Conservation (phyloP, 1,140 invertebrate genomes). For the Rhagoletis zephyria region DNA sequence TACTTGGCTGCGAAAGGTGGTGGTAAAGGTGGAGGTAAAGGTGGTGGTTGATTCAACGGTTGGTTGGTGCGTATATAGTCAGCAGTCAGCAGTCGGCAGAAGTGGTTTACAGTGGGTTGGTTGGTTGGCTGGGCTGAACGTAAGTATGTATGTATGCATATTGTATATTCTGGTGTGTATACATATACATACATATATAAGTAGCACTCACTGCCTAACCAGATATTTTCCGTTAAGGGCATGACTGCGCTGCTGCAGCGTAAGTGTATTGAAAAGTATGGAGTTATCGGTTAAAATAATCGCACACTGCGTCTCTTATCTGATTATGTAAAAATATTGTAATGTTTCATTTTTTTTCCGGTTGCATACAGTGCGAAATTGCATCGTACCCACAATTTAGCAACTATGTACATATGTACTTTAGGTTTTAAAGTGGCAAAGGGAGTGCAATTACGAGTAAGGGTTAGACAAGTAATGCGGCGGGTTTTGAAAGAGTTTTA, state of each 20-base stretch:
- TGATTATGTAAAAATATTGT: constrained; percentile 71
- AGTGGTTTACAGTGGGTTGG: neutral
- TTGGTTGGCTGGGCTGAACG: neutral
- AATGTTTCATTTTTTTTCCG: constrained; percentile 52
- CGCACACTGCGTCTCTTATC: constrained; percentile 64
- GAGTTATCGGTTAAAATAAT: constrained; percentile 43
- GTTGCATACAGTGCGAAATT: constrained; percentile 28
- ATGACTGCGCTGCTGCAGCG: neutral
- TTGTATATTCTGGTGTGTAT: too few species aligned
- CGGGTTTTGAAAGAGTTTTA: neutral
- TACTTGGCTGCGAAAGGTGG: neutral
- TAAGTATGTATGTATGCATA: neutral
- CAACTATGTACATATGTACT: neutral
- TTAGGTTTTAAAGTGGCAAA: neutral
- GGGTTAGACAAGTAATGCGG: neutral
- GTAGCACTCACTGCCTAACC: constrained; percentile 8
- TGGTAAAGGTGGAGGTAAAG: constrained; percentile 25
- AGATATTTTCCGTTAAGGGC: neutral
- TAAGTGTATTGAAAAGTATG: neutral
- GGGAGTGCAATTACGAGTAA: neutral
- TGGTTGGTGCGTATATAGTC: constrained; percentile 13
- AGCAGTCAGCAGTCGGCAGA: neutral
- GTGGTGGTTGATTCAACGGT: constrained; percentile 40
- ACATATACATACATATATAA: neutral
- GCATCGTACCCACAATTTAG: constrained; percentile 25